Evolutionary conservation across 2,888 invertebrate genomes (phyloP).

Genomic region (Callinectes sapidus): DNA sequence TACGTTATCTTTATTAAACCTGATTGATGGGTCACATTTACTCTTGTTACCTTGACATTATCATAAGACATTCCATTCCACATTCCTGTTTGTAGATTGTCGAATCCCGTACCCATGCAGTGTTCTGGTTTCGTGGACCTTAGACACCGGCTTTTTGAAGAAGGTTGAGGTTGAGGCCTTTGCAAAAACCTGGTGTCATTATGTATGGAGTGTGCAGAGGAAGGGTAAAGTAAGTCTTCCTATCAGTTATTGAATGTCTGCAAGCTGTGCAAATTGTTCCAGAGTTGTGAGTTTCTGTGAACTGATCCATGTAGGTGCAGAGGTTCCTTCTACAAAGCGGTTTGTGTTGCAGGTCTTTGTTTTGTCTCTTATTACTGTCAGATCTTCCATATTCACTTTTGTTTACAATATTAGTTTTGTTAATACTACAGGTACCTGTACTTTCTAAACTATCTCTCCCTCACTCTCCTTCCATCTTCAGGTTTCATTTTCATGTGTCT

Average conservation of each 20-base stretch:
- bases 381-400: too few species aligned
- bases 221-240: not conserved
- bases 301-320: too few species aligned
- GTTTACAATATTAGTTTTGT: too few species aligned
- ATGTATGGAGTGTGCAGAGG: not conserved
- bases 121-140: not conserved
- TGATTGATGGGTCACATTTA: not conserved
- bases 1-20: not conserved
- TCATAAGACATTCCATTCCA: not conserved
- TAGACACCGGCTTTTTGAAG: not conserved
- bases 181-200: not conserved
- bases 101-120: not conserved
- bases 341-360: too few species aligned
- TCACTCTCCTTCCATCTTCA: too few species aligned
- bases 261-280: not conserved
- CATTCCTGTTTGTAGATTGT: not conserved
- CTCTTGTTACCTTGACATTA: not conserved
- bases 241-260: not conserved
- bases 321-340: too few species aligned
- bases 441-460: too few species aligned
- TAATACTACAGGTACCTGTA: too few species aligned
- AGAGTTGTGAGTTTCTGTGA: not conserved
- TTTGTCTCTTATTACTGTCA: too few species aligned
- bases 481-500: too few species aligned
- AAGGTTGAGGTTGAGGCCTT: not conserved